Conservation (phyloP, 2,888 invertebrate species). For the Eudasyphora cyanicolor region DNA sequence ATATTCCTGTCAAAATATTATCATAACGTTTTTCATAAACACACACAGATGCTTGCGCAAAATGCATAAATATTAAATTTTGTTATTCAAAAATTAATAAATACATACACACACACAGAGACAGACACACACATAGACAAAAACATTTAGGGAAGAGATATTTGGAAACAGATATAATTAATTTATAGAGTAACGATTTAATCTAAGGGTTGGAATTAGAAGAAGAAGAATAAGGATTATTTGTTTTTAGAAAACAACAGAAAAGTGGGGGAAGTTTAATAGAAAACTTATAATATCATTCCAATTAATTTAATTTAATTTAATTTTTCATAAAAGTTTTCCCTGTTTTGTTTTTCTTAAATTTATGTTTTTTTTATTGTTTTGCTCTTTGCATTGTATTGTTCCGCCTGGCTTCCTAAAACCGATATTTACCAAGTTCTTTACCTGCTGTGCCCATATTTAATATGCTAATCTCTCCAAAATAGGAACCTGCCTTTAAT, state of each 20-base stretch:
- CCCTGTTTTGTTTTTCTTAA: neutral
- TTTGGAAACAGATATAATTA: too few relatives aligned
- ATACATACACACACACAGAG: conserved; percentile 6
- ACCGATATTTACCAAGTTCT: conserved; percentile 96
- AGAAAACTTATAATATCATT: neutral
- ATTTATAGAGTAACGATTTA: neutral
- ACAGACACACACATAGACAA: neutral
- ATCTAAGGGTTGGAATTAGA: neutral
- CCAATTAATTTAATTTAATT: neutral
- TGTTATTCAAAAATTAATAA: neutral
- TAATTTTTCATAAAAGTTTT: neutral
- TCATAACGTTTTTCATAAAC: neutral
- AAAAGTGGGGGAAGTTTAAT: neutral
- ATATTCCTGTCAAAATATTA: neutral
- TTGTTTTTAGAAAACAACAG: neutral
- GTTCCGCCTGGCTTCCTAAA: conserved; percentile 81
- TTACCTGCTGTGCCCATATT: conserved; percentile 99
- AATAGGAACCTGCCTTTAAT: conserved; percentile 98
- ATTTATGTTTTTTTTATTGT: conserved; percentile 3
- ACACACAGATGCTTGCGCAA: conserved; percentile 40
- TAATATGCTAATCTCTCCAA: conserved; percentile 99
- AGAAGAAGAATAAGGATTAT: neutral
- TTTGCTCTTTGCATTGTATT: conserved; percentile 62
- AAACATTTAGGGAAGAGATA: neutral
- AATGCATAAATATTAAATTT: neutral